Conservation (phyloP, 1,140 invertebrate genomes). For the Ericerus pela region DNA sequence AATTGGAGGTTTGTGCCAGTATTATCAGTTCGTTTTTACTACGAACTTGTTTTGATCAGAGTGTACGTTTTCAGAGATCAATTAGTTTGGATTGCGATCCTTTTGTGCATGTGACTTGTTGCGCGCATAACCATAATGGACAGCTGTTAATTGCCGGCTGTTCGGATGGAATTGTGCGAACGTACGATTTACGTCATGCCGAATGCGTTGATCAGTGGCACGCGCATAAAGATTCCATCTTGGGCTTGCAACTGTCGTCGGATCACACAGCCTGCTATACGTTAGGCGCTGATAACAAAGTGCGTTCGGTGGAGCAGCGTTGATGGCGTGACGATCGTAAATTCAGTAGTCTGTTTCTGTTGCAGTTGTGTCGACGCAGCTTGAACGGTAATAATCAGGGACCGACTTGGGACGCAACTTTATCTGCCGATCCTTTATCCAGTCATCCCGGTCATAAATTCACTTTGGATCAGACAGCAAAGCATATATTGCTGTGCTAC, state of each 20-base stretch:
- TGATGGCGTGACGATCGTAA: background rate
- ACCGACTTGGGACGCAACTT: slow-evolving; percentile 19
- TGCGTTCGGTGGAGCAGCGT: slow-evolving; percentile 13
- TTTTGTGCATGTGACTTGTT: slow-evolving; percentile 30
- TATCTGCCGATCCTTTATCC: slow-evolving; percentile 15
- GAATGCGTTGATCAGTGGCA: slow-evolving; percentile 39
- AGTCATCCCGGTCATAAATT: slow-evolving; percentile 27
- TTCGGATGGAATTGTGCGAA: slow-evolving; percentile 42
- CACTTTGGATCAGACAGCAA: slow-evolving; percentile 42
- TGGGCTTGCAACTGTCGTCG: slow-evolving; percentile 21
- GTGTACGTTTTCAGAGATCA: slow-evolving; percentile 9
- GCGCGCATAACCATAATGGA: slow-evolving; percentile 49
- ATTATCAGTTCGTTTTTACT: background rate
- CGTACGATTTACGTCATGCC: slow-evolving; percentile 40
- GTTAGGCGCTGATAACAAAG: slow-evolving; percentile 23
- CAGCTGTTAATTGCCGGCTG: slow-evolving; percentile 44
- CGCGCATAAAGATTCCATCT: slow-evolving; percentile 21
- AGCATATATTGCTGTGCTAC: slow-evolving; percentile 40
- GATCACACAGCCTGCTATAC: slow-evolving; percentile 25
- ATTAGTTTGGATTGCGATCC: slow-evolving; percentile 3
- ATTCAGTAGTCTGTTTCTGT: slow-evolving; percentile 3
- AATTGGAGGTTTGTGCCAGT: slow-evolving; percentile 36
- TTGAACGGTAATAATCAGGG: slow-evolving; percentile 22
- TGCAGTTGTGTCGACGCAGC: slow-evolving; percentile 23
- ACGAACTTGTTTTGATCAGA: slow-evolving; percentile 12